A percentile compares a stretch with the other conserved stretches of the same genome.
Evolutionary conservation across 2,113 vertebrate genomes (phyloP).

Genomic region (Myrmecophaga tridactyla): DNA sequence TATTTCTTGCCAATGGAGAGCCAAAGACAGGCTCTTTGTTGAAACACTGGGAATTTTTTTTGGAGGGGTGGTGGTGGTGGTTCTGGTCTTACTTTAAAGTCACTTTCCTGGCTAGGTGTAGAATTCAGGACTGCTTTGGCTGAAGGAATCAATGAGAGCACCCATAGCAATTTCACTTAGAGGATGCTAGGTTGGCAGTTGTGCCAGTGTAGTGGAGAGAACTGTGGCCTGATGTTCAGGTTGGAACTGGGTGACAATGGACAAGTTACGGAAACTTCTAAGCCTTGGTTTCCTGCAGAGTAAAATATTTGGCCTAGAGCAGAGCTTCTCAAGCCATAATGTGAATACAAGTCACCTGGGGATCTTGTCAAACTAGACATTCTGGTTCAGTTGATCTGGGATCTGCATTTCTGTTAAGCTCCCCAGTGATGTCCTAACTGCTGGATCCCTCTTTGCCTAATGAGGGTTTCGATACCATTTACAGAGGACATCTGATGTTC

Average conservation of each 20-base stretch:
- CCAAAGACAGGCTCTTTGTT: not conserved
- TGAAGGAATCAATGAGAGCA: not conserved
- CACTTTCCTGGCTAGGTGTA: not conserved
- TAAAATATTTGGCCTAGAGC: not conserved
- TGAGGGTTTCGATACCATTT: not conserved
- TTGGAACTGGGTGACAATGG: not conserved
- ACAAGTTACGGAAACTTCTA: not conserved
- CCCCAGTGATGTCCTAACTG: fast-evolving
- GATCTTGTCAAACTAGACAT: not conserved
- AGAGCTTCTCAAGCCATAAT: not conserved
- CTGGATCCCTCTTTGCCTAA: not conserved
- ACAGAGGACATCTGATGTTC: not conserved
- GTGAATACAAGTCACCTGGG: not conserved
- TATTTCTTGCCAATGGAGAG: not conserved
- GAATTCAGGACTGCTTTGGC: not conserved
- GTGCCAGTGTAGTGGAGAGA: not conserved
- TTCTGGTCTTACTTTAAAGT: not conserved
- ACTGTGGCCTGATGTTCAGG: not conserved
- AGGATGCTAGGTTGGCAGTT: not conserved
- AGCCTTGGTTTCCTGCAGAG: not conserved
- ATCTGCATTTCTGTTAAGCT: not conserved
- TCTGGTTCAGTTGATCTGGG: not conserved
- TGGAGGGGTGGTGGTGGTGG: not conserved
- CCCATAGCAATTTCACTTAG: fast-evolving
- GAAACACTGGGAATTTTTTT: not conserved